Conservation (phyloP, 2,113 vertebrate species). For the Columba janthina region DNA sequence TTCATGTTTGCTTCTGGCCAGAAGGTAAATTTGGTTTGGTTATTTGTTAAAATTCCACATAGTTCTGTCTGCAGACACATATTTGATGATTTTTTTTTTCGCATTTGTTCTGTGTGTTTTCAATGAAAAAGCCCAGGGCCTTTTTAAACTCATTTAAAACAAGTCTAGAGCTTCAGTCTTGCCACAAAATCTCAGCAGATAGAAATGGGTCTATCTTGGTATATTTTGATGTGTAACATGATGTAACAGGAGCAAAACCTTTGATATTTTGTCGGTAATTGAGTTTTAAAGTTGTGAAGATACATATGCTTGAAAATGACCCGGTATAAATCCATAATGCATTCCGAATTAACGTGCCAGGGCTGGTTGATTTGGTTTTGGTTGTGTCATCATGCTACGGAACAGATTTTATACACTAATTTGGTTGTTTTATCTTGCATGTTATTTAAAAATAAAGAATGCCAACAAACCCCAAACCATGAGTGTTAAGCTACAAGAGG, state of each 20-base stretch:
- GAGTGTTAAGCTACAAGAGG: background rate
- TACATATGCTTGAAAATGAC: background rate
- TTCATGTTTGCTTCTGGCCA: conserved; percentile 20
- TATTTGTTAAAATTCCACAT: conserved; percentile 10
- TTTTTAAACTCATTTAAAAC: background rate
- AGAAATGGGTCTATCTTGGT: background rate
- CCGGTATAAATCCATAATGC: background rate
- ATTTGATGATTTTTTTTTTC: background rate
- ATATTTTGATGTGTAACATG: background rate
- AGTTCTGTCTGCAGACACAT: background rate
- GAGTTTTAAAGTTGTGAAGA: background rate
- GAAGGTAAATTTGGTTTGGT: conserved; percentile 7
- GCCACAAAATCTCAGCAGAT: background rate
- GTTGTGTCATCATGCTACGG: background rate
- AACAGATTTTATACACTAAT: background rate
- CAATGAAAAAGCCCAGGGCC: background rate
- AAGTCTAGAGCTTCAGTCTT: background rate
- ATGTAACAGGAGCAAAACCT: background rate
- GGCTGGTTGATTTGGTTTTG: background rate
- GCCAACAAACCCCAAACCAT: background rate
- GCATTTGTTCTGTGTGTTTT: background rate
- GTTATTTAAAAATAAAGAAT: background rate
- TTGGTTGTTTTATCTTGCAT: background rate
- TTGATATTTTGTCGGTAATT: background rate
- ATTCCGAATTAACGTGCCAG: background rate